Evolutionary conservation across 2,888 invertebrate species (phyloP).

Genomic region (Pseudococcus viburni): DNA sequence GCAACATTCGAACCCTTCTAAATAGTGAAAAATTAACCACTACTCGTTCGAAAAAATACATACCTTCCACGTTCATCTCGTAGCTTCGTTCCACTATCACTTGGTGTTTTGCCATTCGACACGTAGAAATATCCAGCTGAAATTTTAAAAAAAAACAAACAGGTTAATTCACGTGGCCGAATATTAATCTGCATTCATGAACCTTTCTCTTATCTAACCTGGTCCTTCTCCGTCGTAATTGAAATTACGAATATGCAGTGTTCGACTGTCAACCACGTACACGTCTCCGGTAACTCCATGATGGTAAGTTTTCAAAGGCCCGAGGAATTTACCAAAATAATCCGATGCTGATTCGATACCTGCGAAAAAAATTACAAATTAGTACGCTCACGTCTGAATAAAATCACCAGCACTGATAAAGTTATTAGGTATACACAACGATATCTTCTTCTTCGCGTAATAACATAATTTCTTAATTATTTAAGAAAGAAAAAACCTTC

Average conservation of each 20-base stretch:
- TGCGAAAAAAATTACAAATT: constrained; percentile 19
- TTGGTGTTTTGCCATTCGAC: constrained; percentile 80
- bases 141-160: constrained; percentile 69
- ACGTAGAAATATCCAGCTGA: constrained; percentile 93
- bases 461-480: constrained; percentile 1
- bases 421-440: background rate
- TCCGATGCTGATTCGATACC: constrained; percentile 68
- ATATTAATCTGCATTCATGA: background rate
- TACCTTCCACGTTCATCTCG: constrained; percentile 80
- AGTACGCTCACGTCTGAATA: too few relatives aligned
- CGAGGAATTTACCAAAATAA: constrained; percentile 85
- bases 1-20: too few relatives aligned
- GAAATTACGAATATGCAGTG: constrained; percentile 88
- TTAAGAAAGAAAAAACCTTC: background rate
- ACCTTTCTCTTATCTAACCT: constrained; percentile 73
- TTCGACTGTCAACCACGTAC: constrained; percentile 89
- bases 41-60: background rate
- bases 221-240: constrained; percentile 93
- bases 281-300: constrained; percentile 90
- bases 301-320: constrained; percentile 83
- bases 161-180: background rate
- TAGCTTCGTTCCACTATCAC: constrained; percentile 80
- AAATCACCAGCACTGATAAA: background rate
- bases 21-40: too few relatives aligned
- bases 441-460: background rate